Evolutionary conservation across 2,888 invertebrate genomes (phyloP).

Genomic region (Drosophila melanosoma): DNA sequence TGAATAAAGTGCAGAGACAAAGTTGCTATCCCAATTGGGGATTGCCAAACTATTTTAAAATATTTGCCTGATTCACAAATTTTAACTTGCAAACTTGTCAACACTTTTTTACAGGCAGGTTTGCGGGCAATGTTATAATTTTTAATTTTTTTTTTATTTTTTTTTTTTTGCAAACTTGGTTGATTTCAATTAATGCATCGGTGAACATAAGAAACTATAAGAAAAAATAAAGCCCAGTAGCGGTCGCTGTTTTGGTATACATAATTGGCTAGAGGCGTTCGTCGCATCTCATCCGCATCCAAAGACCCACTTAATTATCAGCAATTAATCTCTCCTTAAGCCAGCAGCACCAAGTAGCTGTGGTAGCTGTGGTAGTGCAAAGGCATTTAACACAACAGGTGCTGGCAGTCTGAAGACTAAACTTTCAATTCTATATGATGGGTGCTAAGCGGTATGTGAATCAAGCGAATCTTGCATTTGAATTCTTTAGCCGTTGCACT

Average conservation of each 20-base stretch:
- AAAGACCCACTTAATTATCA: constrained; percentile 57
- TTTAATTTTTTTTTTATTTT: not conserved
- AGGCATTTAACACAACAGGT: constrained; percentile 15
- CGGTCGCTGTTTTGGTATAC: constrained; percentile 7
- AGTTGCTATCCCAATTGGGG: not conserved
- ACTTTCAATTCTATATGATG: constrained; percentile 5
- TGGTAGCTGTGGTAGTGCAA: constrained; percentile 10
- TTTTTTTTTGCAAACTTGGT: not conserved
- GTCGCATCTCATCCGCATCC: constrained; percentile 28
- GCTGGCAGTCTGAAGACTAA: constrained; percentile 6
- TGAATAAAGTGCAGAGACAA: not conserved
- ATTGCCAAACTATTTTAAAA: not conserved
- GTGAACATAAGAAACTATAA: constrained; percentile 21
- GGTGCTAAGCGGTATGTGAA: constrained; percentile 36
- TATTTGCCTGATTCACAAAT: not conserved
- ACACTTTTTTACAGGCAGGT: not conserved
- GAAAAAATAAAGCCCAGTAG: constrained; percentile 31
- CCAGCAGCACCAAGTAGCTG: constrained; percentile 7
- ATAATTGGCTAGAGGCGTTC: constrained; percentile 32
- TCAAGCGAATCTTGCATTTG: constrained; percentile 18
- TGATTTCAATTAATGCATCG: constrained; percentile 49
- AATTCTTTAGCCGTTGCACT: constrained; percentile 14
- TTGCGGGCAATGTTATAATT: not conserved
- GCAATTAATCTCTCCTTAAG: constrained; percentile 59
- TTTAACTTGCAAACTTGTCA: not conserved